Base-by-base conservation (phyloP, 2,113 vertebrate species). In the Furnarius figulus region DNA sequence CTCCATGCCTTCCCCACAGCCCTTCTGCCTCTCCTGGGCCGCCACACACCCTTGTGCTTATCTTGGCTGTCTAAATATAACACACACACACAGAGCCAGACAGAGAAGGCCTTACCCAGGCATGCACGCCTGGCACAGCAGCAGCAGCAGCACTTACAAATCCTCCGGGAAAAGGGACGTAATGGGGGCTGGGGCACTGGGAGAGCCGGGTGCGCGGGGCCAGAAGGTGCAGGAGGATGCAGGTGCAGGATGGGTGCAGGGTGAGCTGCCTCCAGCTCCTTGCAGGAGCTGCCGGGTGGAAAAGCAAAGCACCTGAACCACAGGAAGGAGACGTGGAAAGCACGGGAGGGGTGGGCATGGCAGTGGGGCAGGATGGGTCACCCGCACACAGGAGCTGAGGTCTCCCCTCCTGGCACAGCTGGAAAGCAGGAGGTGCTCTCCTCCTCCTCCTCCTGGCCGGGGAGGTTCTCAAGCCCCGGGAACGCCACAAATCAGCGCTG, bases 11-110 rank as follows among this genome's bases (percentile, higher is more conserved):
- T 83, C 89, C 75, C 40, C 63, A 52, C 58, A 18, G 79, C 58
- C 58, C 0, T 66, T 14, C 78, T 63, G 74, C 82, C 1, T 5
- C 78, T 72, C 47, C 78, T n/a, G 5, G 1, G 84, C 49, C 79
- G 24, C 58, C 22, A 0, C 10, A 11, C 68, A 50, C 74, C 33
- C 90, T 27, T 35, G 11, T 8, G 67, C 78, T 96, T 94, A 96
- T 96, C 90, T 74, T 12, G 21, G 53, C 39, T 59, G 87, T 90
- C 93, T 95, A 97, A 95, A 97, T 97, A 96, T 97, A 97, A 93
- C 73, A 35, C 20, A 53, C 76, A 30, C 17, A 23, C 76, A 30
- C 40, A 42, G 15, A 23, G 75, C 0, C 2, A 85, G 73, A 8
- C 72, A 44, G 31, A 53, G 62, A 4, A 56, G 85, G 84, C 94